Conservation (phyloP, 2,797 vertebrate genomes). For the Periparus ater region DNA sequence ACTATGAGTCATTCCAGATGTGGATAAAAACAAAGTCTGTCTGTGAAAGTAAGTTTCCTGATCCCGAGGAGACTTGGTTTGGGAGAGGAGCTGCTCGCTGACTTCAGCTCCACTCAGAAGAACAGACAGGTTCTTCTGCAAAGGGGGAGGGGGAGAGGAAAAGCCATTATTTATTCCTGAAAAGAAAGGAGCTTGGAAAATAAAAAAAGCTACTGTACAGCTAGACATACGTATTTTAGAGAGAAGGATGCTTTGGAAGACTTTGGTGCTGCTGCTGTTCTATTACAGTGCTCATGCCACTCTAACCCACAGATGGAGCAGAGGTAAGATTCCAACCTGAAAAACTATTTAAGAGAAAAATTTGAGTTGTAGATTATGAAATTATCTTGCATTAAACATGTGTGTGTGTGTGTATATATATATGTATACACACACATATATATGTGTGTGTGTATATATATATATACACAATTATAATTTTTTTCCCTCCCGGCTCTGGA, state of each 20-base stretch:
- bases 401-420: not conserved
- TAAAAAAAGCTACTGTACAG: not conserved
- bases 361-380: not conserved
- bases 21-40: constrained; percentile 79
- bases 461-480: not conserved
- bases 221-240: not conserved
- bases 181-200: constrained; percentile 14
- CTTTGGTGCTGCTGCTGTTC: constrained; percentile 73
- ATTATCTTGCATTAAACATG: not conserved
- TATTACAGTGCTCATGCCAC: constrained; percentile 72
- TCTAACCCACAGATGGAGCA: constrained; percentile 72
- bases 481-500: not conserved
- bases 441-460: not conserved
- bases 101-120: constrained; percentile 49
- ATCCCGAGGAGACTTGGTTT: constrained; percentile 71
- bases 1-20: constrained; percentile 83
- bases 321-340: constrained; percentile 75
- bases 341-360: constrained; percentile 15
- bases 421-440: too few relatives aligned
- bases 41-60: constrained; percentile 75
- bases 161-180: constrained; percentile 23
- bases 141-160: constrained; percentile 11
- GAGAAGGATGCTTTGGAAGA: constrained; percentile 73
- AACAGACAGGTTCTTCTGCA: constrained; percentile 34
- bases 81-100: constrained; percentile 51